Conservation (phyloP, 30 jellyfish, hydroid and myxozoan species). For the Aurelia coerulea region DNA sequence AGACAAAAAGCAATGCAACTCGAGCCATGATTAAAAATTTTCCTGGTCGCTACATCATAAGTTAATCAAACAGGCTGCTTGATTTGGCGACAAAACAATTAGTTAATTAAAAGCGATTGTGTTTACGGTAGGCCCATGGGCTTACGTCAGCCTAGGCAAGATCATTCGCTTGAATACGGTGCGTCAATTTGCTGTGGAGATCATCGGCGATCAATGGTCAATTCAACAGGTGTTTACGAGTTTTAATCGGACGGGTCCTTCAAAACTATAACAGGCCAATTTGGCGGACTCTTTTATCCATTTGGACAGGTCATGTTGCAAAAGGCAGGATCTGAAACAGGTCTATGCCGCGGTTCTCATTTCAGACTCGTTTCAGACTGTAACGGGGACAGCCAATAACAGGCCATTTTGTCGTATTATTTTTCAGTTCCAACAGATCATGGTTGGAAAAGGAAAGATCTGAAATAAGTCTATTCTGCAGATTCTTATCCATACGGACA, state of each 20-base stretch:
- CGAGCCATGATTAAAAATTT: constrained; percentile 7
- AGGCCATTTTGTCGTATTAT: no score
- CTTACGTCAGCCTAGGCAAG: constrained; percentile 68
- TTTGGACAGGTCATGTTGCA: no score
- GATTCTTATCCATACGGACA: background rate
- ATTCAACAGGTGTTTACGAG: constrained; percentile 68
- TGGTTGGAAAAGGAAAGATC: no score
- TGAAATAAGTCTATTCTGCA: background rate
- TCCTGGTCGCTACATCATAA: background rate
- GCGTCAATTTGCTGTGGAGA: constrained; percentile 46
- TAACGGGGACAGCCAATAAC: background rate
- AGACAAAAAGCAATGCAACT: background rate
- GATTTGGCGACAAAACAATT: constrained; percentile 10
- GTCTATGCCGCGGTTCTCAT: background rate
- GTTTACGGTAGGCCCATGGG: constrained; percentile 44
- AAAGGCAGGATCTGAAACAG: background rate
- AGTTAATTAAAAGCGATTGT: constrained; percentile 5
- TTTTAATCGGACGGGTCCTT: constrained; percentile 25
- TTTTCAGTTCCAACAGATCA: no score
- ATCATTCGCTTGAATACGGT: constrained; percentile 56
- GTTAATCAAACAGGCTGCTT: constrained; percentile 6
- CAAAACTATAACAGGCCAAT: background rate
- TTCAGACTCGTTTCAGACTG: background rate
- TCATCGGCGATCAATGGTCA: constrained; percentile 71
- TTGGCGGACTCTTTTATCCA: background rate